Evolutionary conservation across 2,797 vertebrate genomes (phyloP).

Genomic region (Onychomys arenicola): DNA sequence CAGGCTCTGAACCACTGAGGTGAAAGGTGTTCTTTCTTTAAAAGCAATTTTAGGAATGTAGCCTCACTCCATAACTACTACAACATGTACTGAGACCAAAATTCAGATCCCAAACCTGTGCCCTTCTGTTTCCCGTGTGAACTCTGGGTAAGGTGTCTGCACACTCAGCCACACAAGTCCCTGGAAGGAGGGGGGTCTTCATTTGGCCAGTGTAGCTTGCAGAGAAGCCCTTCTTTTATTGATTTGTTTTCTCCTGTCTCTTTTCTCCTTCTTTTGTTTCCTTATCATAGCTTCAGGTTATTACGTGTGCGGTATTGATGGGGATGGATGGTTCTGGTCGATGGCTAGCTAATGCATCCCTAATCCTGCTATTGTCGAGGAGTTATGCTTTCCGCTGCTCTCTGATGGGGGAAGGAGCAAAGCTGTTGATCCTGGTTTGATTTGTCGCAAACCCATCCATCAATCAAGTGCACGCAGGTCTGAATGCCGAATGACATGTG

Average conservation of each 20-base stretch:
- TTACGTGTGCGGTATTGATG: conserved; percentile 99
- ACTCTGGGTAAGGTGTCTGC: conserved; percentile 88
- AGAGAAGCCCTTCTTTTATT: conserved; percentile 93
- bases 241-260: conserved; percentile 95
- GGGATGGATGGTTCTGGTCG: conserved; percentile 94
- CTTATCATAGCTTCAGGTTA: conserved; percentile 99
- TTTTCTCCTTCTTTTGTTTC: conserved; percentile 98
- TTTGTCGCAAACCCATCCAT: conserved; percentile 99
- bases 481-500: conserved; percentile 96
- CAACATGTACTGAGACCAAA: background rate
- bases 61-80: conserved; percentile 29
- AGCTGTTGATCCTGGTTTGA: conserved; percentile 98
- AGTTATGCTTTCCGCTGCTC: conserved; percentile 95
- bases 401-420: conserved; percentile 93
- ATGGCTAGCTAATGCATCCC: conserved; percentile 99
- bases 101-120: conserved; percentile 84
- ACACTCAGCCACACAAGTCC: conserved; percentile 90
- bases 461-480: conserved; percentile 95
- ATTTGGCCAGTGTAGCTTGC: conserved; percentile 91
- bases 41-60: conserved; percentile 35
- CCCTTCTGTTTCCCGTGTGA: conserved; percentile 84
- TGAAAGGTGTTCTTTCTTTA: conserved; percentile 61
- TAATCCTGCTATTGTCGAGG: conserved; percentile 99
- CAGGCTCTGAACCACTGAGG: conserved; percentile 10
- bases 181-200: conserved; percentile 88